Evolutionary conservation across 2,888 invertebrate species (phyloP), one percentile per base, ranked within the genome.

Genomic region (Mesoligia furuncula): DNA sequence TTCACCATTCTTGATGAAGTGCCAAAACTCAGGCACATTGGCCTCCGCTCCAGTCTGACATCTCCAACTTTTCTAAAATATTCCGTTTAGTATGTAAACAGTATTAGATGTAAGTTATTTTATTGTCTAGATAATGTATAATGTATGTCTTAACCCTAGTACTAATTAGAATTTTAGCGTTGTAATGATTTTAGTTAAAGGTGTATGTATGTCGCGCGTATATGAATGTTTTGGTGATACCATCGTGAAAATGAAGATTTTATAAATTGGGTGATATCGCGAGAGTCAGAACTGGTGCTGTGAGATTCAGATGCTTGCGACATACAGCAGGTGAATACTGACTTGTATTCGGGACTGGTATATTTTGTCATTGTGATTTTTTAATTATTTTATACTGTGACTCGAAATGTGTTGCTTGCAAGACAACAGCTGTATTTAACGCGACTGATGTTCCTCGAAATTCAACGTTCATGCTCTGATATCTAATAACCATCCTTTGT

Each of bases 131-230:
- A 91, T 95, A 95, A 94, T 94, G 94, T 95, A 95, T 94, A 95
- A 94, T 94, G 94, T 95, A 96, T 94, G 95, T 95, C 94, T 94
- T 95, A 96, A 95, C 93, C 94, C 89, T 96, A 96, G 94, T 91
- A 88, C 87, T 93, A 92, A 93, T 92, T 93, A 92, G 91, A 89
- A 80, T 67, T 72, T 91, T 95, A 95, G 95, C 88, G 90, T 91
- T 93, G 92, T 95, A 94, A 94, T 92, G 89, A 92, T 92, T 93
- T 93, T 94, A 94, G 89, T 91, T 91, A 92, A 93, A 92, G 90
- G 91, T 93, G 95, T 95, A 93, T 95, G 95, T 95, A 94, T 95
- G 95, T 95, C 96, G 96, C 95, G 92, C 91, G 94, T 95, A 93
- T 95, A 91, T 94, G 95, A 94, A 95, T 93, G 93, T 93, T 91